Percentiles rank a stretch among this genome's conserved stretches.
Evolutionary conservation across 2,797 vertebrate species (phyloP).

Genomic region (Silurus aristotelis): DNA sequence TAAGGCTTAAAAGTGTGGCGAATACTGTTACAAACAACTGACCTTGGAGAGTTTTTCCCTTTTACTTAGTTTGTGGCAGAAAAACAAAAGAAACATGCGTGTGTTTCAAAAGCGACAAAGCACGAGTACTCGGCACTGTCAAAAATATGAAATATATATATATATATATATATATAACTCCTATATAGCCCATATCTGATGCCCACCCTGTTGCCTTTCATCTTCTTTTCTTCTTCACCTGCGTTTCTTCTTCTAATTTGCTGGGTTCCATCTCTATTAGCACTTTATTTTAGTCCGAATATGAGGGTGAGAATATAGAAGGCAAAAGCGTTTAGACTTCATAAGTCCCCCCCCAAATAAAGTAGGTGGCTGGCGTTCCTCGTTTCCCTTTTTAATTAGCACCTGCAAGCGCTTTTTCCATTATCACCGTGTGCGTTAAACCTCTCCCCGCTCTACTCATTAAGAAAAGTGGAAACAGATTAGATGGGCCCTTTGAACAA

Average conservation of each 20-base stretch:
- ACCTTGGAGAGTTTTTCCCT: neutral
- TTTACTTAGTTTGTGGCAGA: no score
- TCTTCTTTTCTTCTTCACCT: neutral
- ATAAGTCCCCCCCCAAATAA: slow-evolving; percentile 20
- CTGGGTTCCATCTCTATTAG: slow-evolving; percentile 3
- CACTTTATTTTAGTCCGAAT: slow-evolving; percentile 27
- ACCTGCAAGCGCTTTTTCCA: slow-evolving; percentile 79
- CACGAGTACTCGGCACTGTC: no score
- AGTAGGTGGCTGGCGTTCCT: slow-evolving; percentile 5
- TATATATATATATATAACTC: neutral
- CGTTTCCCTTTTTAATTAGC: slow-evolving; percentile 75
- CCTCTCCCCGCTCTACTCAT: slow-evolving; percentile 79
- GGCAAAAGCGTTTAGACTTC: slow-evolving; percentile 30
- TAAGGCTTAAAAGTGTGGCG: neutral
- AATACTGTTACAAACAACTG: neutral
- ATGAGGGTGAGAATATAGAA: slow-evolving; percentile 26
- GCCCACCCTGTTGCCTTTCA: neutral
- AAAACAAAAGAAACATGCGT: no score
- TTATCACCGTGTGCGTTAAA: slow-evolving; percentile 78
- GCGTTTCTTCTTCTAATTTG: slow-evolving; percentile 17
- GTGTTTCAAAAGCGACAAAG: no score
- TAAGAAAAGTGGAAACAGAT: slow-evolving; percentile 84
- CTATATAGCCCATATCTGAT: neutral
- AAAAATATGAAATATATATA: no score
- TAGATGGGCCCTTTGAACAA: slow-evolving; percentile 81